Percentiles rank a stretch among this genome's conserved stretches.
These are phyloP conservation scores for Myrmecophaga tridactyla DNA, from an alignment of 2,113 vertebrate genomes.

Conservation along the genomic window DNA sequence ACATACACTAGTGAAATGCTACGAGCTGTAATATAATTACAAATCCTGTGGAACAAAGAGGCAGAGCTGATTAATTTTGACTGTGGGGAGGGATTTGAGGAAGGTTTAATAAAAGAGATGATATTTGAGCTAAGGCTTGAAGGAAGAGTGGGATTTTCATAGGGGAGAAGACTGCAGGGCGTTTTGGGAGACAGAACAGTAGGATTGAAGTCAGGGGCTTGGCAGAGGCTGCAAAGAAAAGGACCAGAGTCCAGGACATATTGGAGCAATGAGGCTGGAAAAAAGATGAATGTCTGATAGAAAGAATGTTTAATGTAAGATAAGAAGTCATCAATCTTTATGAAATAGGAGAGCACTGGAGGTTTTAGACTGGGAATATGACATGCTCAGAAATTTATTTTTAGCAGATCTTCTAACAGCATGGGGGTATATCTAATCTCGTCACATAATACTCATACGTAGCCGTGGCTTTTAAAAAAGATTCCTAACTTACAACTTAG, in stretches of 20 bases:
- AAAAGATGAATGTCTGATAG: fast-evolving
- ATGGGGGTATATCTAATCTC: too few relatives aligned
- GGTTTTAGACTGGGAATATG: not conserved
- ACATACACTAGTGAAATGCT: too few relatives aligned
- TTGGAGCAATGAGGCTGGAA: fast-evolving
- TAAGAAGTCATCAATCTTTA: fast-evolving
- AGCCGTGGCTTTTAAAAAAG: not conserved
- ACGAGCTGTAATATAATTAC: fast-evolving
- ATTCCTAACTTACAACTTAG: fast-evolving
- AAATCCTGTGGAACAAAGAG: not conserved
- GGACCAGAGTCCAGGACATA: not conserved
- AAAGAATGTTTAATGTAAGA: fast-evolving
- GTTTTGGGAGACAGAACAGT: not conserved
- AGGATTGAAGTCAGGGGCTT: too few relatives aligned
- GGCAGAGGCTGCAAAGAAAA: too few relatives aligned
- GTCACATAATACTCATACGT: fast-evolving
- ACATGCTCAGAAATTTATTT: not conserved
- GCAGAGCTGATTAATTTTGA: not conserved
- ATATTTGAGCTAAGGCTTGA: not conserved
- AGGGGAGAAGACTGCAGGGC: not conserved
- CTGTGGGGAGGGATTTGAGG: not conserved
- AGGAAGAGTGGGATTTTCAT: too few relatives aligned
- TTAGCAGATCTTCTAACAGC: not conserved
- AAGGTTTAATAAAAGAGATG: too few relatives aligned
- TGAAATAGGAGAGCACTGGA: too few relatives aligned